Evolutionary conservation across 1,140 invertebrate species (phyloP), one percentile per base, ranked within the genome.

Genomic region (Thereuonema tuberculata): DNA sequence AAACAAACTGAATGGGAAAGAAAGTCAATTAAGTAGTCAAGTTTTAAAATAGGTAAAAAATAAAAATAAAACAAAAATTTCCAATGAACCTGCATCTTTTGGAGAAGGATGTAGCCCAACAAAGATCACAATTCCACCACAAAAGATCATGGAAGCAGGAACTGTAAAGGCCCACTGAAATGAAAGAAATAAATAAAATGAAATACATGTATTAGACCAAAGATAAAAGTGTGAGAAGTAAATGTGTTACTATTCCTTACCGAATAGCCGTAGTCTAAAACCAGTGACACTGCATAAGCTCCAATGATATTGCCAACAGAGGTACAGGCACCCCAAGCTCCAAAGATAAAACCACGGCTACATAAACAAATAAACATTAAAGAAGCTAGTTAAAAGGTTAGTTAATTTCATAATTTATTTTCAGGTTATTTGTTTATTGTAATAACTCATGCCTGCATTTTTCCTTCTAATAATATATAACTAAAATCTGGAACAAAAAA

Each of bases 121-220:
- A 9, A 50, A 21, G 9, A 50, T 50, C 27, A 65, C 28, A 21
- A 61, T 60, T 17, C 62, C 62, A 53, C 31, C 58, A 43, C 25
- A 27, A 62, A 66, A 65, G 9, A 61, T 60, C 26, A 61, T 25
- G 29, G 29, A 15, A 31, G 64, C 59, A 56, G 62, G 61, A 20
- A 65, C 56, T 17, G 62, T 20, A 49, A 65, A 63, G 15, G 58
- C 61, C 31, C 59, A 66, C 60, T 61, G 31, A 15, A 64, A 61
- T 63, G 1, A 57, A 57, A 62, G 5, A 50, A 9, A 17, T 37
- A 37, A 37, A 17, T 37, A 37, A 37, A 17, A 9, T 37, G 5
- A 5, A 37, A 37, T 37, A 9, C 5, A 37, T 5, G 31, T 5
- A 37, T 9, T 37, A 37, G 31, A 17, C 5, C 5, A 37, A 9